Evolutionary conservation across 2,888 invertebrate genomes (phyloP), one percentile per base, ranked within the genome.

Genomic region (Lysandra coridon): DNA sequence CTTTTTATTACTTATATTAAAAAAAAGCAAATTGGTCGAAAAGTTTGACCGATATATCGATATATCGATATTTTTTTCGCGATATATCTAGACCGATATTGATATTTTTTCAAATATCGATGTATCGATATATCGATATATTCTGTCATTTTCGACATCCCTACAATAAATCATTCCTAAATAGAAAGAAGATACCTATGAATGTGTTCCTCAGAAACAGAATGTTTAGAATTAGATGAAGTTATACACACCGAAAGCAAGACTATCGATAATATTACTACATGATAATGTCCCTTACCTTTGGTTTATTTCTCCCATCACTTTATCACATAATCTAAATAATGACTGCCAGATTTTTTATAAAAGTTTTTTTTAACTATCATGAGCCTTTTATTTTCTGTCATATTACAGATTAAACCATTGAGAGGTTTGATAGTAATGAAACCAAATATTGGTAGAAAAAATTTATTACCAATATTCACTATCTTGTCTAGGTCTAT

Each of bases 131-230:
- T n/a, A n/a, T n/a, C n/a, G n/a, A n/a, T n/a, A n/a, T n/a, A n/a
- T n/a, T n/a, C n/a, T n/a, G n/a, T n/a, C n/a, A n/a, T n/a, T n/a
- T n/a, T n/a, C n/a, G n/a, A n/a, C n/a, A n/a, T n/a, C n/a, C n/a
- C n/a, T n/a, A n/a, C n/a, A n/a, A n/a, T n/a, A 95, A 94, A 84
- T 87, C 94, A 82, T 93, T 91, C 83, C 84, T 92, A 33, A 95
- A 95, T 82, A 92, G 94, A 84, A 95, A 92, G 83, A 92, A 92
- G 84, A 92, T 95, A 82, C 93, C 95, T 3, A 95, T 96, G 95
- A 91, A 95, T 85, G 92, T 94, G 74, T 95, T 96, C 83, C 88
- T 95, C 6, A 91, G 95, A 84, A 95, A 92, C 96, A 80, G 95
- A 95, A 87, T 91, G 91, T 83, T 88, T 95, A 79, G 95, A 95